Percentiles rank a stretch among this genome's conserved stretches.
phyloP scores from a whole-genome alignment of 2,888 invertebrate genomes.

The Pyrochroa serraticornis region DNA sequence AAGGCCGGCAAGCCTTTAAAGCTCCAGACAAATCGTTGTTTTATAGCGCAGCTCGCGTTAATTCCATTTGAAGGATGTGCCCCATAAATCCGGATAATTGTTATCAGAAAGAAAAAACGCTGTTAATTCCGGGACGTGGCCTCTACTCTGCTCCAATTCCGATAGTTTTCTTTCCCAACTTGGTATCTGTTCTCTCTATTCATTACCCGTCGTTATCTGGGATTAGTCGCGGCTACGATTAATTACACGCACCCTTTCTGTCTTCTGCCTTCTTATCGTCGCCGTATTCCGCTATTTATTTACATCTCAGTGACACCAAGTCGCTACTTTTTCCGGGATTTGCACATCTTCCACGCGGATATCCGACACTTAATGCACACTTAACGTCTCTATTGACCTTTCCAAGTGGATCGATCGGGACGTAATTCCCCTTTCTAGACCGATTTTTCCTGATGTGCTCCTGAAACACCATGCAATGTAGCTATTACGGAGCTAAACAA shows the following conservation, averaged over 20 bases:
- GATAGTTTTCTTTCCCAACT: slow-evolving; percentile 31
- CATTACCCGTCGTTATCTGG: slow-evolving; percentile 39
- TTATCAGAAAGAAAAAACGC: slow-evolving; percentile 52
- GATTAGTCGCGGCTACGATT: slow-evolving; percentile 36
- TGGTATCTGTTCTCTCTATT: slow-evolving; percentile 39
- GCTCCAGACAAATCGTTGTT: slow-evolving; percentile 54
- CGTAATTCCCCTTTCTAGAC: slow-evolving; percentile 7
- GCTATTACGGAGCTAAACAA: slow-evolving; percentile 27
- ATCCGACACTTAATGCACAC: slow-evolving; percentile 30
- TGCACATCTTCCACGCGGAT: slow-evolving; percentile 23
- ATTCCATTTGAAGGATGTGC: slow-evolving; percentile 56
- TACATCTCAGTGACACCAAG: slow-evolving; percentile 6
- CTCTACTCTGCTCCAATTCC: slow-evolving; percentile 29
- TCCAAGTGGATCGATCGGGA: background rate
- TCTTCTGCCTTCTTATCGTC: slow-evolving; percentile 26
- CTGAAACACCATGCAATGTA: slow-evolving; percentile 13
- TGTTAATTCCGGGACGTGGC: slow-evolving; percentile 45
- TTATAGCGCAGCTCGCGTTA: slow-evolving; percentile 53
- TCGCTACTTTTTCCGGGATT: slow-evolving; percentile 23
- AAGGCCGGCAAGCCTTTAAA: slow-evolving; percentile 42
- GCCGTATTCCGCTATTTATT: slow-evolving; percentile 20
- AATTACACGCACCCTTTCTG: slow-evolving; percentile 40
- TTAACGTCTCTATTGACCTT: slow-evolving; percentile 25
- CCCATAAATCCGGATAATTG: slow-evolving; percentile 56
- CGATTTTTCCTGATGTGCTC: slow-evolving; percentile 1